These are phyloP conservation scores for Noctua pronuba DNA, from an alignment of 2,888 invertebrate species.

Conservation along the genomic window DNA sequence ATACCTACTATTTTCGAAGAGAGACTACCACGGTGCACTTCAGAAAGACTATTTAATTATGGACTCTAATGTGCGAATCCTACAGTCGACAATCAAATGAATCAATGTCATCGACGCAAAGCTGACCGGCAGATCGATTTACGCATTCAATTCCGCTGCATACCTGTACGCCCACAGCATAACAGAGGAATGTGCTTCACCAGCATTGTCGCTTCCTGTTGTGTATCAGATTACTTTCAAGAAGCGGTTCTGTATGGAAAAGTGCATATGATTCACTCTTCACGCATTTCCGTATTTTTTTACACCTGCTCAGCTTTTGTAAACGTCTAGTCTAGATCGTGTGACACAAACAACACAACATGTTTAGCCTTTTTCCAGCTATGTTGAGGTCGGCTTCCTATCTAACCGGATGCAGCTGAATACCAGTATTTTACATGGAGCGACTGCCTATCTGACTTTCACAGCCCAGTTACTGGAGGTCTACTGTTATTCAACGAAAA, in stretches of 20 bases:
- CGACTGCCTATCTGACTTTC: neutral
- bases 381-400: neutral
- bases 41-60: neutral
- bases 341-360: neutral
- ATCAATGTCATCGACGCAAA: neutral
- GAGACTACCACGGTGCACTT: neutral
- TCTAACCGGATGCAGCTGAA: neutral
- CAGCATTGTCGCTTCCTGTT: constrained; percentile 31
- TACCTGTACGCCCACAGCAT: constrained; percentile 14
- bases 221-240: constrained; percentile 33
- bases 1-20: neutral
- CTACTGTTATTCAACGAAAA: too few species aligned
- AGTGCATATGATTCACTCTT: neutral
- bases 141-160: constrained; percentile 29
- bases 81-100: constrained; percentile 1
- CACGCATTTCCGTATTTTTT: constrained; percentile 41
- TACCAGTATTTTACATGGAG: neutral
- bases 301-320: constrained; percentile 9
- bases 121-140: constrained; percentile 26
- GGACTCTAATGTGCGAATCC: too few species aligned
- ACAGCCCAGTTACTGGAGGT: neutral
- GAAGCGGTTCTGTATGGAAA: constrained; percentile 10
- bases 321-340: neutral
- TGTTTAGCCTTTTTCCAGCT: neutral
- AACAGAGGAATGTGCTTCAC: constrained; percentile 32